Percentiles rank a stretch among this genome's conserved stretches.
Evolutionary conservation across 2,888 invertebrate genomes (phyloP).

Genomic region (Melanchra persicariae): DNA sequence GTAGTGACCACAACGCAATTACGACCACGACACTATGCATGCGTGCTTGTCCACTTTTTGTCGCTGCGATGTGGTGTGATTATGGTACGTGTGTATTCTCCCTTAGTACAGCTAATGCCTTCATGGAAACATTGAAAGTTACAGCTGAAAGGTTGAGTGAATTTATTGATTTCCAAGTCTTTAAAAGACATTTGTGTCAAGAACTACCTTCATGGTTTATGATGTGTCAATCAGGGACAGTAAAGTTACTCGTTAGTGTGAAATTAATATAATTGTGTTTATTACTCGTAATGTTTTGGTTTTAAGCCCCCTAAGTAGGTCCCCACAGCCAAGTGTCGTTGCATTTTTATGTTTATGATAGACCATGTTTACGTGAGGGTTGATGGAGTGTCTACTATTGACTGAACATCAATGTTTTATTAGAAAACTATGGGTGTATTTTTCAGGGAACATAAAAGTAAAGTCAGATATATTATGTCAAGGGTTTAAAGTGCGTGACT

Average conservation of each 20-base stretch:
- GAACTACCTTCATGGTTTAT: background rate
- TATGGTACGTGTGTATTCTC: too few species aligned
- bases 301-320: background rate
- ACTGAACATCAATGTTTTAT: background rate
- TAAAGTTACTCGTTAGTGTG: background rate
- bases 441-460: background rate
- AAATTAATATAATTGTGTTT: slow-evolving; percentile 2
- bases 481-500: too few species aligned
- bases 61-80: too few species aligned
- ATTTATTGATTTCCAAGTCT: slow-evolving; percentile 16
- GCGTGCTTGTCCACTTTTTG: too few species aligned
- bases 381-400: background rate
- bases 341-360: background rate
- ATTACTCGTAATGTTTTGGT: background rate
- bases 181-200: background rate
- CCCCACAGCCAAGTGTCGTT: background rate
- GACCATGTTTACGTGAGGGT: background rate
- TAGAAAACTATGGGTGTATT: background rate
- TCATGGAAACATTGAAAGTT: slow-evolving; percentile 29
- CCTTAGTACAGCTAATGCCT: slow-evolving; percentile 24
- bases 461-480: background rate
- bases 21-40: too few species aligned
- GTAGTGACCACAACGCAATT: too few species aligned
- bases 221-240: background rate
- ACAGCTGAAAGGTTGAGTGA: background rate